These are phyloP conservation scores for Geococcyx californianus DNA, from an alignment of 2,113 vertebrate genomes.

Conservation along the genomic window DNA sequence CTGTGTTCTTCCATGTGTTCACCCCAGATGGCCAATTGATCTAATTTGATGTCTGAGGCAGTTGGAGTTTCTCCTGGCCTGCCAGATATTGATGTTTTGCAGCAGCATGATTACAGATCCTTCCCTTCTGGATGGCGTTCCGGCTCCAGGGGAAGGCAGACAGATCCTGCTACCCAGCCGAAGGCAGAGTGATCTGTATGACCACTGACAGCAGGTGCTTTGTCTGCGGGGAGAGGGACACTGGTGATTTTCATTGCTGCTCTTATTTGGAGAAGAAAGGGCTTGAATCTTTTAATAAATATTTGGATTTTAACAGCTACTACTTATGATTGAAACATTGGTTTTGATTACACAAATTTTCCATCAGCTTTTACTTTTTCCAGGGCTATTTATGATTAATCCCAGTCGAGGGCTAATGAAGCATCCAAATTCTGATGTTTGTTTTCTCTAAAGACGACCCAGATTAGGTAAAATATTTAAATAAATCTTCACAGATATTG, in stretches of 20 bases:
- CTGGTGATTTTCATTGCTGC: neutral
- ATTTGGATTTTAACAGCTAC: neutral
- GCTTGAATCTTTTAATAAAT: neutral
- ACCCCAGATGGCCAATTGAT: constrained; percentile 53
- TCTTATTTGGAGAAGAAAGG: neutral
- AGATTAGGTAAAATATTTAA: neutral
- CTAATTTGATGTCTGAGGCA: constrained; percentile 30
- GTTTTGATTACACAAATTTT: neutral
- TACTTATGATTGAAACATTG: neutral
- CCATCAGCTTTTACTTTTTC: neutral
- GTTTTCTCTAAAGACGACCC: neutral
- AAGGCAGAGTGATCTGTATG: neutral
- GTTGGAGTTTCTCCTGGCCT: neutral
- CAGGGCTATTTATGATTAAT: neutral
- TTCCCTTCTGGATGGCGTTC: neutral
- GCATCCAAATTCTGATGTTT: neutral
- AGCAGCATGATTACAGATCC: neutral
- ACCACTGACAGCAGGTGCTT: fast-evolving
- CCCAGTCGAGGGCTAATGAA: neutral
- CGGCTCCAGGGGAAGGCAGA: neutral
- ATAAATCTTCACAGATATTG: neutral
- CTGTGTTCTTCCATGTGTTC: constrained; percentile 38
- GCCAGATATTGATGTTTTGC: constrained; percentile 19
- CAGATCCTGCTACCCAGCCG: neutral
- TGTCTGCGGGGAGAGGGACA: neutral